Conservation (phyloP, 2,888 invertebrate species). For the Kuschelorhynchus macadamiae region DNA sequence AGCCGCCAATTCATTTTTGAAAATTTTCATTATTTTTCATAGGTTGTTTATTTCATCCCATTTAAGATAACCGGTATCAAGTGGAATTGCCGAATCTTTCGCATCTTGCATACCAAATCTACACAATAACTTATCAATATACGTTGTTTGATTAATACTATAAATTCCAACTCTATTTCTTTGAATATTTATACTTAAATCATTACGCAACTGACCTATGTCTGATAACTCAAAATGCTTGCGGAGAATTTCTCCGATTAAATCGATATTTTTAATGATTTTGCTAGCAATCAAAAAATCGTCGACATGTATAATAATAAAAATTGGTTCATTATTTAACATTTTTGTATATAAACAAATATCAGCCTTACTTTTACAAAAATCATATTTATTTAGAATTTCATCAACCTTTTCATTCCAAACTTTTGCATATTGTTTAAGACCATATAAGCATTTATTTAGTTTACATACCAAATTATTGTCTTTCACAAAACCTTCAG, state of each 20-base stretch:
- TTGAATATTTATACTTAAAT: conserved; percentile 12
- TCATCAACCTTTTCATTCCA: conserved; percentile 22
- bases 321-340: conserved; percentile 6
- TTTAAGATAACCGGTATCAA: conserved; percentile 22
- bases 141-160: conserved; percentile 11
- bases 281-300: conserved; percentile 34
- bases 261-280: conserved; percentile 10
- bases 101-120: conserved; percentile 23
- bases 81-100: conserved; percentile 23
- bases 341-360: conserved; percentile 25
- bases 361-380: conserved; percentile 16
- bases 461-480: conserved; percentile 18
- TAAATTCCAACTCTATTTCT: conserved; percentile 14
- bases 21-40: conserved; percentile 6
- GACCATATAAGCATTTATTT: conserved; percentile 23
- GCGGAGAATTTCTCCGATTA: conserved; percentile 8
- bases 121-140: conserved; percentile 17
- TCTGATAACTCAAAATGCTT: conserved; percentile 25
- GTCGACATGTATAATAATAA: conserved; percentile 30
- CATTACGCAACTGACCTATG: conserved; percentile 17
- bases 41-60: not conserved
- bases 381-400: conserved; percentile 12
- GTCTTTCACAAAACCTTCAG: conserved; percentile 13
- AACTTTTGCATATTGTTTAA: conserved; percentile 29
- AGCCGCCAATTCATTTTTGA: conserved; percentile 17